Evolutionary conservation across 2,113 vertebrate species (phyloP), one percentile per base, ranked within the genome.

Genomic region (Colius striatus): DNA sequence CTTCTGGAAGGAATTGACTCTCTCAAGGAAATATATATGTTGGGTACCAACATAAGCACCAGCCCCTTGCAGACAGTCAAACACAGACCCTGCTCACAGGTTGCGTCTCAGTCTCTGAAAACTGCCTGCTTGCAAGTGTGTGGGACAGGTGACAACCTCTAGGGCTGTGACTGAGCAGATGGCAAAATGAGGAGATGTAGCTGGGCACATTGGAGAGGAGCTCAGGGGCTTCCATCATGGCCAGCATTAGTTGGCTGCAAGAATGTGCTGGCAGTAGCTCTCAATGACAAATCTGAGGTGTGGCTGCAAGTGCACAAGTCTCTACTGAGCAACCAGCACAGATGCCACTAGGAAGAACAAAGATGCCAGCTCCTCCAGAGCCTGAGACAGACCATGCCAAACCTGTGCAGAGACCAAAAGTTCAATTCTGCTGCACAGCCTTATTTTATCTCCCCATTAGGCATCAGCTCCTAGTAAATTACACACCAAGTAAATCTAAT

Each of bases 331-430:
- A 90, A 30, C n/a, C 32, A 60, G 79, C n/a, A 41, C 8, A 13
- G 75, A n/a, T 36, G 47, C 13, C 7, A 16, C 32, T 11, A 45
- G 51, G 47, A 80, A 36, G 45, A 43, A 71, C 1, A 30, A 7
- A 0, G 0, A 3, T 6, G 16, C 17, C 6, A 5, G 41, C 38
- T 79, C 23, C 73, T 3, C 1, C 23, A 1, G 5, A 91, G n/a
- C 58, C 62, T 22, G 22, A 19, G 36, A 30, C 15, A 22, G 70
- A 36, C 61, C n/a, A 11, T 2, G 45, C 7, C 20, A 53, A 83
- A 86, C 10, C 15, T 8, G 34, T 5, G 58, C 74, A 50, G 41
- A 0, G 8, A 13, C 11, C 61, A 25, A 38, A 66, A 76, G 57
- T 23, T 72, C 1, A 3, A 51, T 16, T 17, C 53, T 61, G 47